These are phyloP conservation scores for Campylomormyrus tamandua DNA, from an alignment of 2,113 vertebrate genomes.

Conservation along the genomic window DNA sequence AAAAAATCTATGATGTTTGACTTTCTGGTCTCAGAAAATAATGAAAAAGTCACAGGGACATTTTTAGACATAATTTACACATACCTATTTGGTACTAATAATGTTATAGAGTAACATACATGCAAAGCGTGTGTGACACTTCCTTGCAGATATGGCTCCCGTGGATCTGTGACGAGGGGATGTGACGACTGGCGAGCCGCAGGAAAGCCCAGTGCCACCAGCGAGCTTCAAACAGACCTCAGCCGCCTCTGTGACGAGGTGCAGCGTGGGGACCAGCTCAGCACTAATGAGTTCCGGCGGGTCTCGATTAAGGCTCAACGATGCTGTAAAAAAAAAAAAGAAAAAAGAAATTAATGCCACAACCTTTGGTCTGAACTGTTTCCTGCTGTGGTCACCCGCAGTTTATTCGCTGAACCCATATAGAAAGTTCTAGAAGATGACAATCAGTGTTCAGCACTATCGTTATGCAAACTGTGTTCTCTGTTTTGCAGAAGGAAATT, in stretches of 20 bases:
- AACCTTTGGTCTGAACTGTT: conserved; percentile 11
- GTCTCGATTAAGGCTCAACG: not conserved
- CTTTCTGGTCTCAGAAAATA: not conserved
- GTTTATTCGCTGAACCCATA: not conserved
- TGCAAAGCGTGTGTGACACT: not conserved
- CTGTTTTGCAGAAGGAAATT: not conserved
- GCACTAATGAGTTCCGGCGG: conserved; percentile 8
- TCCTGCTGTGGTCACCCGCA: conserved; percentile 13
- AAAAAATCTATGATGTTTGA: not conserved
- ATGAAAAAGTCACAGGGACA: not conserved
- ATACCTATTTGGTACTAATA: not conserved
- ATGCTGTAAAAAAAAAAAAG: not conserved
- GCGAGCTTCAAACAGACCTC: not conserved
- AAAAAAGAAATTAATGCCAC: not conserved
- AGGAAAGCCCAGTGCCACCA: not conserved
- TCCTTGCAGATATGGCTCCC: not conserved
- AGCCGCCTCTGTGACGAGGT: not conserved
- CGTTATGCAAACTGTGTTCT: not conserved
- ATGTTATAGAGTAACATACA: not conserved
- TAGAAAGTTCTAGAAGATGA: not conserved
- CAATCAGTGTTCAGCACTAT: not conserved
- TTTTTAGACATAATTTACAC: not conserved
- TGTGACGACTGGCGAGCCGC: not conserved
- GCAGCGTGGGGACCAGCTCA: not conserved
- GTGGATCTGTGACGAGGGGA: not conserved